Percentiles rank a stretch among this genome's conserved stretches.
These are phyloP conservation scores for Caenorhabditis japonica DNA, from an alignment of 2,888 invertebrate genomes.

Conservation along the genomic window DNA sequence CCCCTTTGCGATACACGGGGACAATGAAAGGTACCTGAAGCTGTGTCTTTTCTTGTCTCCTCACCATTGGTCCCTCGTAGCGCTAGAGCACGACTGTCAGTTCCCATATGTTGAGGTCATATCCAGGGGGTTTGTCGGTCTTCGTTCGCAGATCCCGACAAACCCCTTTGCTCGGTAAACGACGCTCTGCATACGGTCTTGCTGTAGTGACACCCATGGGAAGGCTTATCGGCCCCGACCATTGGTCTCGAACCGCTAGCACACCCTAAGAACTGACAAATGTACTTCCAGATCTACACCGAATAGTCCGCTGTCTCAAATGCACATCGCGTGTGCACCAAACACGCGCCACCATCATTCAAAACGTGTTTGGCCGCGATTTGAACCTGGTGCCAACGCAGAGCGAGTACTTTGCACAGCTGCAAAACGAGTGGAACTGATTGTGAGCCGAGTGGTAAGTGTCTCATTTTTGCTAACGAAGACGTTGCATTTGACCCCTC, in stretches of 20 bases:
- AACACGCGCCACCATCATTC: slow-evolving; percentile 15
- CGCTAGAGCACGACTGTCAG: no score
- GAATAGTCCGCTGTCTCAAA: background rate
- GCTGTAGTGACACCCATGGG: no score
- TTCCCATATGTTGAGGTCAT: no score
- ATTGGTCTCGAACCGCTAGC: background rate
- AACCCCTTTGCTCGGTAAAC: no score
- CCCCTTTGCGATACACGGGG: no score
- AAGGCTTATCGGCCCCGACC: slow-evolving; percentile 22
- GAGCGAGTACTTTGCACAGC: slow-evolving; percentile 34
- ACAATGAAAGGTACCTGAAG: no score
- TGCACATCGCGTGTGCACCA: background rate
- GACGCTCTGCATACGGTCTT: no score
- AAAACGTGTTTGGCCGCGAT: slow-evolving; percentile 36
- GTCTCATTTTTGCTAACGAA: slow-evolving; percentile 13
- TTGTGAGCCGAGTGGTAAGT: slow-evolving; percentile 2
- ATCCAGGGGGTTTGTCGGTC: no score
- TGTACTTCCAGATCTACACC: slow-evolving; percentile 35
- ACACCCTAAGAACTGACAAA: no score
- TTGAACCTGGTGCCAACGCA: slow-evolving; percentile 26
- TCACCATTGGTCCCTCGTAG: no score
- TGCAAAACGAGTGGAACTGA: slow-evolving; percentile 29
- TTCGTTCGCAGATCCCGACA: no score
- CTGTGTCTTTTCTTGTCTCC: no score
- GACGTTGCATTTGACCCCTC: slow-evolving; percentile 3